Conservation (phyloP, 2,888 invertebrate genomes). For the Macropis europaea region DNA sequence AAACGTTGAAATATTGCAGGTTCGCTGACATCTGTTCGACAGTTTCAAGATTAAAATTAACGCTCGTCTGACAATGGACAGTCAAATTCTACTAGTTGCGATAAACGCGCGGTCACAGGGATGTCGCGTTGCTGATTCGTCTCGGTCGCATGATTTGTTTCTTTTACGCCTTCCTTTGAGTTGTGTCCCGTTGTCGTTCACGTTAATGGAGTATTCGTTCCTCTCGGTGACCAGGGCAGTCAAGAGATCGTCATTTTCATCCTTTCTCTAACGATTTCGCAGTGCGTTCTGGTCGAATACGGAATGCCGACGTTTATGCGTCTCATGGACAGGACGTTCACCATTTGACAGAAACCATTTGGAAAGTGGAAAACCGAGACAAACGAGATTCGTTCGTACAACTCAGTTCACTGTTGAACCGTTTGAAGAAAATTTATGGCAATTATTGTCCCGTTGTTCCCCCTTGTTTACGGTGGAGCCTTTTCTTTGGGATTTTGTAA, state of each 20-base stretch:
- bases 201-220: constrained; percentile 18
- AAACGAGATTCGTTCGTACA: constrained; percentile 2
- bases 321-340: neutral
- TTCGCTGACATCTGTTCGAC: no score
- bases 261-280: neutral
- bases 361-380: neutral
- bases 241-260: neutral
- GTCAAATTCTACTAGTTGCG: neutral
- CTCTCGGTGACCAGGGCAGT: neutral
- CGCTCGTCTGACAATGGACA: neutral
- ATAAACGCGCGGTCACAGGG: neutral
- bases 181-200: constrained; percentile 9
- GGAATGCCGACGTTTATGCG: constrained; percentile 39
- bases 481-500: no score
- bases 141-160: neutral
- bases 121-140: constrained; percentile 1
- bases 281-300: constrained; percentile 27
- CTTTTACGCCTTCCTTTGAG: neutral
- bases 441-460: neutral
- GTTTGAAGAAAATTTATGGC: constrained; percentile 4
- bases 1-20: no score
- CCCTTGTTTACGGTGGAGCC: no score
- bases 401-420: neutral
- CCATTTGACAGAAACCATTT: neutral
- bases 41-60: no score